Base-by-base conservation (phyloP, 2,113 vertebrate genomes). In the Mixornis gularis region DNA sequence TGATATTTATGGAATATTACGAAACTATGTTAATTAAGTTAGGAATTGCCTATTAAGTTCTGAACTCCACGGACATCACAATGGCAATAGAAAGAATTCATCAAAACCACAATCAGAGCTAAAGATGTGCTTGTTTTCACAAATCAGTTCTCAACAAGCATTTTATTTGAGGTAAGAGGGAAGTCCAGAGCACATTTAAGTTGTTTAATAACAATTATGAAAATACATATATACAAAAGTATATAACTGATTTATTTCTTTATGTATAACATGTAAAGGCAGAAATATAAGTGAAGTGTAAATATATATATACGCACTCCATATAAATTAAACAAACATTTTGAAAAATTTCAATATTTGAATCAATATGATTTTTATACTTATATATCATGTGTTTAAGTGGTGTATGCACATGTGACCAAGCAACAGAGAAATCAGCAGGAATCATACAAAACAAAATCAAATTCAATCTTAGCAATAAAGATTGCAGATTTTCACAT, bases 71-170 rank as follows among this genome's bases (percentile, higher is more conserved):
- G 66, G 71, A 59, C 78, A 90, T 77, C 19, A 91, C 49, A 66
- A 84, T 48, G 92, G 90, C 79, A 87, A 79, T 63, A 92, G 78
- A 95, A 83, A 79, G 81, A 94, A 94, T 66, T 71, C 29, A 93
- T 84, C 4, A 17, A 94, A 96, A 96, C 85, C 64, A 93, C 87
- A 93, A 95, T 68, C 62, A 49, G 62, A 96, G 89, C 68, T 63
- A 95, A 94, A 93, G 74, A 71, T 10, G 20, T 40, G 26, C 77
- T 94, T 78, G 58, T 71, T 93, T 89, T 68, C 34, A 90, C 58
- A 66, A 48, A 84, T 91, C n/a, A 74, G 4, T 25, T 56, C 43
- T 88, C 72, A 92, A 87, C 25, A 85, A 92, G n/a, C 65, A 59
- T 64, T 79, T 58, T 78, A 48, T 71, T 52, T 91, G 79, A 95